Base-by-base conservation (phyloP, 2,888 invertebrate genomes). In the Petrophora chlorosata region DNA sequence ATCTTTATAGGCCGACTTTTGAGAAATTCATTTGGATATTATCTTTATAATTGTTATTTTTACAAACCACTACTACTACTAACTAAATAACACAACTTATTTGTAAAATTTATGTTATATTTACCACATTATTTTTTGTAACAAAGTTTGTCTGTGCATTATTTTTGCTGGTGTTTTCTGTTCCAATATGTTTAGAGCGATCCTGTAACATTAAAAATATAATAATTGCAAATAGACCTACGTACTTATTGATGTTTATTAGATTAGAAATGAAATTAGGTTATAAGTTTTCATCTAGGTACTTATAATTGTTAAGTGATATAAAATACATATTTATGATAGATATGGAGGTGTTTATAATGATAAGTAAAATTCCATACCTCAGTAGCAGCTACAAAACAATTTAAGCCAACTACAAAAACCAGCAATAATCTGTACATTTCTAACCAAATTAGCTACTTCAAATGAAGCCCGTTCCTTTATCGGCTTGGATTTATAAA, bases 71-170 rank as follows among this genome's bases (percentile, higher is more conserved):
- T n/a, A n/a, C n/a, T n/a, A n/a, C n/a, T n/a, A n/a, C n/a, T n/a
- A n/a, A n/a, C n/a, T n/a, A n/a, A n/a, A n/a, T n/a, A n/a, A n/a
- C n/a, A n/a, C n/a, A n/a, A n/a, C n/a, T n/a, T n/a, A n/a, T n/a
- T n/a, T n/a, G n/a, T n/a, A n/a, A n/a, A n/a, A n/a, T n/a, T n/a
- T n/a, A n/a, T n/a, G n/a, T n/a, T 17, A 5, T 9, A 35, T 32
- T 19, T 34, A 49, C 49, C 26, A 43, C 49, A 34, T 49, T 43
- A 14, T 49, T 49, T 43, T 38, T 49, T 0, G 23, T 28, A n/a
- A 14, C 3, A 2, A 28, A 5, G 5, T 1, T 36, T 3, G 26
- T 13, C 3, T 15, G 9, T 17, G 15, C 48, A 38, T 36, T 29
- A 9, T 9, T 15, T 19, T 39, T 28, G 8, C 15, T 35, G 12